phyloP scores from a whole-genome alignment of 2,113 vertebrate species.

The Periophthalmodon schlosseri region DNA sequence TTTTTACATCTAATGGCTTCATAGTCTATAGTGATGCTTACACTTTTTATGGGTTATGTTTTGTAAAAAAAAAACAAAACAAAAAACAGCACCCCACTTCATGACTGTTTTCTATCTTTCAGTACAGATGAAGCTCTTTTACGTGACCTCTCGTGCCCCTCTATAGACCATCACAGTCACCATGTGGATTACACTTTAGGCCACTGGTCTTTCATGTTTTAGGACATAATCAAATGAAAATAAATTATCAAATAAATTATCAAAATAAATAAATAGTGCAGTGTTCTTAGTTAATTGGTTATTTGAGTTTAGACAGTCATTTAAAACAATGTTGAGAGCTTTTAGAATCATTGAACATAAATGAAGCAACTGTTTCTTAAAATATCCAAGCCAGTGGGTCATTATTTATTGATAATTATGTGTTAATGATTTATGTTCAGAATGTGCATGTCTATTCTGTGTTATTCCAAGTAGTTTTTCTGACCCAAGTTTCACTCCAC shows the following conservation, averaged over 20 bases:
- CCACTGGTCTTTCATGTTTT: background rate
- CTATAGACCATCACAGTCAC: conserved; percentile 3
- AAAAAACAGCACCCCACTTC: conserved; percentile 29
- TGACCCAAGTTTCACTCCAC: conserved; percentile 30
- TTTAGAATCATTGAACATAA: background rate
- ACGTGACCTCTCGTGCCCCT: conserved; percentile 50
- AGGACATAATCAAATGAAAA: background rate
- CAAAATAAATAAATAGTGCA: too few species aligned
- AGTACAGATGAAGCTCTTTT: conserved; percentile 63
- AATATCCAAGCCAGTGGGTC: background rate
- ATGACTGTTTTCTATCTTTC: conserved; percentile 53
- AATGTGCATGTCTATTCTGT: background rate
- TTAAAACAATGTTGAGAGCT: background rate
- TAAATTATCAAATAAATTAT: too few species aligned
- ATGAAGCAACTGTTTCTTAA: background rate
- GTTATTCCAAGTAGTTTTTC: conserved; percentile 34
- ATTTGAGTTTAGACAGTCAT: too few species aligned
- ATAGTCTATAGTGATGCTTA: conserved; percentile 25
- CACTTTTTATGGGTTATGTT: background rate
- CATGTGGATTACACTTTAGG: conserved; percentile 6
- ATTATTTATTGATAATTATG: background rate
- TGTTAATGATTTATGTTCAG: background rate
- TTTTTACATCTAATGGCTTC: conserved; percentile 42
- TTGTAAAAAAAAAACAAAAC: too few species aligned
- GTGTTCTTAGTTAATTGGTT: too few species aligned